Evolutionary conservation across 1,140 invertebrate genomes (phyloP), one percentile per base, ranked within the genome.

Genomic region (Hyles vespertilio): DNA sequence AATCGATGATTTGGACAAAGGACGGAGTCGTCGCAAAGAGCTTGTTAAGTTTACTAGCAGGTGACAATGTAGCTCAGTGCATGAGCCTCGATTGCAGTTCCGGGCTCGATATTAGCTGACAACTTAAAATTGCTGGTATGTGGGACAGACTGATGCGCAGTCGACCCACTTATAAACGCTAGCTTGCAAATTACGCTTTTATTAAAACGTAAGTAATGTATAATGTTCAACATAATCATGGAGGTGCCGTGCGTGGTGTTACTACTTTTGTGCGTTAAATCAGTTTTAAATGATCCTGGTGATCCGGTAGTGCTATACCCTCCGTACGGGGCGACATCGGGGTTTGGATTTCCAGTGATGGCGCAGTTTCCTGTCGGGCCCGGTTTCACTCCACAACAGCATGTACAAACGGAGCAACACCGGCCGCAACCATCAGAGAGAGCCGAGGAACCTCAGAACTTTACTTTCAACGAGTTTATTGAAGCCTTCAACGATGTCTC

Each of bases 81-180:
- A 87, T 89, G 82, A 80, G 81, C 73, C 57, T 89, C 60, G 83
- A 87, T 52, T 89, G 86, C 71, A 81, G 73, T 76, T 78, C 81
- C 58, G 86, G 84, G 51, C 70, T 78, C 56, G 76, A 84, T 67
- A 79, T 87, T 67, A 83, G 80, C 79, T 87, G 79, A 86, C 72
- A 69, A 58, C 61, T 64, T 61, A 69, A 77, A 67, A 68, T 58
- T 60, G 51, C 57, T 51, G 61, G 58, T 61, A 65, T 69, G 68
- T 72, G 59, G 69, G 61, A 51, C 67, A 68, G 59, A 64, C 56
- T 61, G 51, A 51, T 50, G 51, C 52, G 34, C 40, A 50, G 9
- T 36, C 36, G 52, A 70, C 56, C 54, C 43, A 67, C 54, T 55
- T 65, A 65, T 61, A 59, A 74, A 55, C 65, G 69, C 69, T 48